Evolutionary conservation across 2,113 vertebrate species (phyloP).

Genomic region (Psettodes erumei): DNA sequence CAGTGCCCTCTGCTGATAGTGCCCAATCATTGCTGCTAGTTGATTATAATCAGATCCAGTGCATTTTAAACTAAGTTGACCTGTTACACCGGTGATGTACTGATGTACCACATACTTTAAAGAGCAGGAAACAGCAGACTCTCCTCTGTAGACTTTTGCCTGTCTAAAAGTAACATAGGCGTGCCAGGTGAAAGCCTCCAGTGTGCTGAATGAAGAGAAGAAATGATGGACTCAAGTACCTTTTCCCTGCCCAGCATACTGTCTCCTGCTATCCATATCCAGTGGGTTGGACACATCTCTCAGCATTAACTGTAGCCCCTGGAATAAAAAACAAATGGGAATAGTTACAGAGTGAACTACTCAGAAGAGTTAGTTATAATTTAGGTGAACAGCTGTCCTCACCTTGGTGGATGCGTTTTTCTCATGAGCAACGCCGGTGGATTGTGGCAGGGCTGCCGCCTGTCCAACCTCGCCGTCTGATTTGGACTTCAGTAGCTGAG

Average conservation of each 20-base stretch:
- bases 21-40: slow-evolving; percentile 35
- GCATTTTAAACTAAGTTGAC: no score
- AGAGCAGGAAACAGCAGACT: no score
- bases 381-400: slow-evolving; percentile 13
- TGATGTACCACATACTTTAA: neutral
- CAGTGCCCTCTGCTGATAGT: slow-evolving; percentile 85
- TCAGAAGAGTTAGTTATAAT: neutral
- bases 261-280: slow-evolving; percentile 90
- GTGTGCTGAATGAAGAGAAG: neutral
- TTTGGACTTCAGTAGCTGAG: slow-evolving; percentile 88
- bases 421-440: slow-evolving; percentile 81
- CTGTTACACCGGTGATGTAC: slow-evolving; percentile 4
- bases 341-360: slow-evolving; percentile 10
- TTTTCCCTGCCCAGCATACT: slow-evolving; percentile 88
- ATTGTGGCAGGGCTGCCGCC: slow-evolving; percentile 78
- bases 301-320: slow-evolving; percentile 75
- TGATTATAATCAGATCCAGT: slow-evolving; percentile 5
- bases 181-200: neutral
- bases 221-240: slow-evolving; percentile 77
- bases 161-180: neutral
- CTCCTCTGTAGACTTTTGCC: neutral
- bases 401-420: slow-evolving; percentile 89
- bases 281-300: slow-evolving; percentile 85
- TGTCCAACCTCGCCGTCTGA: slow-evolving; percentile 81
- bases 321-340: slow-evolving; percentile 25